Evolutionary conservation across 2,113 vertebrate genomes (phyloP).

Genomic region (Pseudorectes ferrugineus): DNA sequence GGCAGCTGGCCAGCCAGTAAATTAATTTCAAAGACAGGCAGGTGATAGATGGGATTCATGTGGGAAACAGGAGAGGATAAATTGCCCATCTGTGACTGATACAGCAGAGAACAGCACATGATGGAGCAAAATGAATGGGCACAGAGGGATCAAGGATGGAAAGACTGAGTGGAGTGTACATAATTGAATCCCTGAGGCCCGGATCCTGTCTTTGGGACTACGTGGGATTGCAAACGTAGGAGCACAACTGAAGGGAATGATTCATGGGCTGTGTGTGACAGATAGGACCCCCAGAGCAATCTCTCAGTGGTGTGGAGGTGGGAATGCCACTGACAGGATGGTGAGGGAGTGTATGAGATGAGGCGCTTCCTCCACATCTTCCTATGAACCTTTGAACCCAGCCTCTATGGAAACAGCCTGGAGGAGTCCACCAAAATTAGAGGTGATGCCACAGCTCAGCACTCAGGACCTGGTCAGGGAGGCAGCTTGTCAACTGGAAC

Average conservation of each 20-base stretch:
- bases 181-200: constrained; percentile 15
- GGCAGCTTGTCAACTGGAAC: not conserved
- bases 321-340: not conserved
- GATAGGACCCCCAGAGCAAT: constrained; percentile 3
- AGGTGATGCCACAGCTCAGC: not conserved
- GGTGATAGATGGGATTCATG: not conserved
- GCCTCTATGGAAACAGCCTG: not conserved
- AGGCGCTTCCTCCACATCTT: not conserved
- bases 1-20: not conserved
- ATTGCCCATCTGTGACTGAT: not conserved
- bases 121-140: not conserved
- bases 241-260: constrained; percentile 10
- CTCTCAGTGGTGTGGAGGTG: not conserved
- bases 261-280: not conserved
- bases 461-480: not conserved
- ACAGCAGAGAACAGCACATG: not conserved
- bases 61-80: not conserved
- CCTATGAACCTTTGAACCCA: not conserved
- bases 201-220: not conserved
- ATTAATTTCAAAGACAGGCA: constrained; percentile 9
- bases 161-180: not conserved
- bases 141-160: not conserved
- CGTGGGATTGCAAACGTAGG: not conserved
- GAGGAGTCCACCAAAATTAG: not conserved
- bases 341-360: not conserved